Conservation (phyloP, 2,888 invertebrate species). For the Eupsilia transversa region DNA sequence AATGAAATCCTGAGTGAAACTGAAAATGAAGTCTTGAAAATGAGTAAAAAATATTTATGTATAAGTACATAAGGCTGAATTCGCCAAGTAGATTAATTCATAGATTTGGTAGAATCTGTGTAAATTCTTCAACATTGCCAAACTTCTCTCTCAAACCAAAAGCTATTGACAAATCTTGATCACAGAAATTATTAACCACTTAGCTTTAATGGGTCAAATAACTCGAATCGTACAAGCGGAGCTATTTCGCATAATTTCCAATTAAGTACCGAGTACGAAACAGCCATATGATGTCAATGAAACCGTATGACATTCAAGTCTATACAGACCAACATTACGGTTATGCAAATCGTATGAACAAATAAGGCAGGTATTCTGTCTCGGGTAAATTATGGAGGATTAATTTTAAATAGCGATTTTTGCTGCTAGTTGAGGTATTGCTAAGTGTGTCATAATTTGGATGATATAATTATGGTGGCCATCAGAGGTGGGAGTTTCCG, state of each 20-base stretch:
- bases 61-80: not conserved
- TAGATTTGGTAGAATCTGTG: not conserved
- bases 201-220: conserved; percentile 21
- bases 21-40: not conserved
- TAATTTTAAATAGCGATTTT: conserved; percentile 35
- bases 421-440: conserved; percentile 10
- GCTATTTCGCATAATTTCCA: conserved; percentile 32
- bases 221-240: conserved; percentile 19
- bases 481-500: not conserved
- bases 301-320: conserved; percentile 42
- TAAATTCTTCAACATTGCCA: conserved; percentile 10
- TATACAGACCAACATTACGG: conserved; percentile 19
- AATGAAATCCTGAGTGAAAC: not conserved
- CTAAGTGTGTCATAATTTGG: conserved; percentile 10
- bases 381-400: conserved; percentile 28
- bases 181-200: conserved; percentile 38
- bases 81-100: not conserved
- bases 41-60: not conserved
- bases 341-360: conserved; percentile 52
- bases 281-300: conserved; percentile 34
- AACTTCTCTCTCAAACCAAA: not conserved
- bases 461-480: not conserved
- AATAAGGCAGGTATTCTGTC: conserved; percentile 33
- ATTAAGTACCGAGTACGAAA: conserved; percentile 22
- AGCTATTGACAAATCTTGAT: conserved; percentile 17